Evolutionary conservation across 2,797 vertebrate genomes (phyloP).

Genomic region (Labeo calbasu): DNA sequence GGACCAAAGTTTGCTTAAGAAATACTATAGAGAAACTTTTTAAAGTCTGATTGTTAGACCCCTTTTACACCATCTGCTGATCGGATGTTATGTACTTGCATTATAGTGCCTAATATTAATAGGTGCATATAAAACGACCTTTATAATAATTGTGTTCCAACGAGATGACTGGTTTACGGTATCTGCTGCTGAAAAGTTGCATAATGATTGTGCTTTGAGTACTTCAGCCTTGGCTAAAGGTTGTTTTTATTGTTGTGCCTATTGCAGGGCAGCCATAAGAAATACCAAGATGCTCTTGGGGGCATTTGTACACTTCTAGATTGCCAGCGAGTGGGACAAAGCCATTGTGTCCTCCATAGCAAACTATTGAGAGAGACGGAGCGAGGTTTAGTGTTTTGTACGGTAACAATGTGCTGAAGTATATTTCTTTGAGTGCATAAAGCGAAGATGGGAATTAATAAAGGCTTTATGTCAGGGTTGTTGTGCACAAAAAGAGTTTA

Average conservation of each 20-base stretch:
- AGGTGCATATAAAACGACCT: neutral
- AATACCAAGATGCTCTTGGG: slow-evolving; percentile 11
- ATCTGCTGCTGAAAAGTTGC: neutral
- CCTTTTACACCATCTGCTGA: neutral
- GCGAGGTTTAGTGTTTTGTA: slow-evolving; percentile 8
- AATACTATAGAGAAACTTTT: neutral
- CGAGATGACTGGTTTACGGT: neutral
- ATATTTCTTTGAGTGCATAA: neutral
- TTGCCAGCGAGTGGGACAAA: neutral
- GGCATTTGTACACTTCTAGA: slow-evolving; percentile 12
- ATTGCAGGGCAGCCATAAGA: neutral
- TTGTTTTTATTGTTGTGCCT: neutral
- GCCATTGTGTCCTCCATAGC: neutral
- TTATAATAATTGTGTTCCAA: slow-evolving; percentile 6
- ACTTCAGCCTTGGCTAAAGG: neutral
- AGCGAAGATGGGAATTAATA: slow-evolving; percentile 25
- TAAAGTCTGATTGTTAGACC: no score
- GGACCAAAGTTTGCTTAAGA: neutral
- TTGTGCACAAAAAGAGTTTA: neutral
- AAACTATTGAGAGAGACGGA: slow-evolving; percentile 5
- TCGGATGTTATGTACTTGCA: neutral
- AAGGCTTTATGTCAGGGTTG: slow-evolving; percentile 6
- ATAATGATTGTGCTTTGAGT: slow-evolving; percentile 1
- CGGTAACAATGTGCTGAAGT: neutral
- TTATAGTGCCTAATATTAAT: neutral